Evolutionary conservation across 1,140 invertebrate genomes (phyloP), one percentile per base, ranked within the genome.

Genomic region (Ips nitidus): DNA sequence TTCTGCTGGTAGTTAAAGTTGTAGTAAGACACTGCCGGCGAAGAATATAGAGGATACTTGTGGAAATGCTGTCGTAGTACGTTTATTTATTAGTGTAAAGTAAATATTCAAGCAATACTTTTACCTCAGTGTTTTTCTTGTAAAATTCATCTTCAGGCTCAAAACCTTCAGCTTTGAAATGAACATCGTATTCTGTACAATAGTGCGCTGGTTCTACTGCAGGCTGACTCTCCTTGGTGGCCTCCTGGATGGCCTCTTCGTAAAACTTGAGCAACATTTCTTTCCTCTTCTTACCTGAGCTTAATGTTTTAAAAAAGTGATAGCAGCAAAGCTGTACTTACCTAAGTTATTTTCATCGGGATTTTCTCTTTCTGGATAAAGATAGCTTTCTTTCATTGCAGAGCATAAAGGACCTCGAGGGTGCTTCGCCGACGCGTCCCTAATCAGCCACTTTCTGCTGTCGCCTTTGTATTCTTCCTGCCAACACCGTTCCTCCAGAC

Each of bases 401-500:
- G 69, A 71, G 61, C 57, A 66, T 37, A 66, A 53, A 53, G 69
- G 52, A 1, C 2, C 36, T 41, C 22, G n/a, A n/a, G 47, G 42
- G 22, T 1, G 38, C 47, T 60, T 70, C n/a, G 40, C 45, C 5
- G 66, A 69, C 4, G 65, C 71, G 53, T 69, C 66, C 41, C 66
- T 61, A 41, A 72, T 69, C n/a, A 72, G 56, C 71, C 71, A 72
- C 37, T 69, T 69, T 72, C 61, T 58, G 47, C 71, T 69, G n/a
- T 41, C 66, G 7, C 66, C 66, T 65, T 69, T 69, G 47, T 72
- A 72, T 41, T 64, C 55, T 55, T 67, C 65, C 22, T 53, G 6
- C 71, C 71, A 72, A 52, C 71, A 72, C 60, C 61, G 63, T 47
- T 69, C 71, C 52, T 40, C 7, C 5, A 72, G 52, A 47, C 55